Base-by-base conservation (phyloP, 2,888 invertebrate genomes). In the Drosophila austrosaltans region DNA sequence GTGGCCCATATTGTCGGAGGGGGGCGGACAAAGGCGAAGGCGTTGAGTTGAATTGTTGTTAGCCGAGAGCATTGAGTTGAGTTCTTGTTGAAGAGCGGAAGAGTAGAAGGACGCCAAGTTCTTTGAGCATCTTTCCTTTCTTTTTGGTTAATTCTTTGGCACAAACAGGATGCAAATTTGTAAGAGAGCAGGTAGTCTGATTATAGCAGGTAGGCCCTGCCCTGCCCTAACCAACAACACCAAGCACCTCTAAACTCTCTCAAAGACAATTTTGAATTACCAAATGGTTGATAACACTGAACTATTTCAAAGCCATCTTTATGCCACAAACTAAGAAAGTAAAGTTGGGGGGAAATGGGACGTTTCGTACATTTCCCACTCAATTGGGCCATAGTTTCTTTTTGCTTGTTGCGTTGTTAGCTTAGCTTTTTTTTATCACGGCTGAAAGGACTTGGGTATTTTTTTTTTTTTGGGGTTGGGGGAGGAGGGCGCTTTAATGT, bases 31-130 rank as follows among this genome's bases (percentile, higher is more conserved):
- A 22, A n/a, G 58, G 8, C 56, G 54, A 10, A 16, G 63, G 53
- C 54, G 40, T 53, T 53, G 72, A 22, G 6, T 30, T 39, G 53
- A 48, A 48, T 48, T 48, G 48, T 48, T 48, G 10, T 25, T 25
- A 42, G 42, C 42, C 58, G 60, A 56, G 70, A 56, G 25, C 22
- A 10, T 36, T 36, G 36, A 36, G n/a, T 40, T 63, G 39, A 36
- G 36, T 36, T 58, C 53, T 39, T 61, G 63, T 64, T 57, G 65
- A 70, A 54, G 77, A 83, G 78, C 82, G 85, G 87, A 83, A 83
- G 85, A 82, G 75, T 68, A 79, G 87, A 87, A 83, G 87, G 87
- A 83, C 84, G 75, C 54, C 79, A 70, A 78, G 78, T 79, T 80
- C 48, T 78, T 72, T 39, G 53, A 64, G 53, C 63, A 67, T 67